A percentile compares a stretch with the other conserved stretches of the same genome.
phyloP scores from a whole-genome alignment of 2,113 vertebrate genomes.

The Athene noctua region DNA sequence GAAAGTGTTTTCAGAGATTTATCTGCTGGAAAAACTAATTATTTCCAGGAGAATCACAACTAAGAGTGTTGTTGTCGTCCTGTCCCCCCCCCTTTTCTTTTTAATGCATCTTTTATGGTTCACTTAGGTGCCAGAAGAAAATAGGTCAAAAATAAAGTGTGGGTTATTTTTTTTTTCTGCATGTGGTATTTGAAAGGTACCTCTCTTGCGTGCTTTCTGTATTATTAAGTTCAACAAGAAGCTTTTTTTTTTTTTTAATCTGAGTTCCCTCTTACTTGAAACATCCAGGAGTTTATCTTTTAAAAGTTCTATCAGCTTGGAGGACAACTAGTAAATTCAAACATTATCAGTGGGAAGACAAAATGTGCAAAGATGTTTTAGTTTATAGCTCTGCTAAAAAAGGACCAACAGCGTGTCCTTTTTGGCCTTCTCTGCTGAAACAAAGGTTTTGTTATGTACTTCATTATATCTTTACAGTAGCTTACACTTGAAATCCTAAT shows the following conservation, averaged over 20 bases:
- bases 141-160: neutral
- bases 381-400: neutral
- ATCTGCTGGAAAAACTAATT: constrained; percentile 49
- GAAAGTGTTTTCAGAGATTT: constrained; percentile 20
- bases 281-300: neutral
- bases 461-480: neutral
- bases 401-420: neutral
- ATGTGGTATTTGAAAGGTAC: neutral
- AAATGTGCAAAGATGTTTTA: neutral
- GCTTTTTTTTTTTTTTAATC: neutral
- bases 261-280: neutral
- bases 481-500: neutral
- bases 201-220: neutral
- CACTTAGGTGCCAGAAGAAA: neutral
- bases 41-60: constrained; percentile 24
- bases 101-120: neutral
- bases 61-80: neutral
- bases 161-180: neutral
- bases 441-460: neutral
- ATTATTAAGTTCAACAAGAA: neutral
- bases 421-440: neutral
- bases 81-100: neutral
- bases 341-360: neutral
- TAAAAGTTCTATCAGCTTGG: neutral
- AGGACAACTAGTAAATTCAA: neutral